These are phyloP conservation scores for honey bee (Apis mellifera) DNA, from an alignment of 1,140 invertebrate genomes.

Conservation along the genomic window DNA sequence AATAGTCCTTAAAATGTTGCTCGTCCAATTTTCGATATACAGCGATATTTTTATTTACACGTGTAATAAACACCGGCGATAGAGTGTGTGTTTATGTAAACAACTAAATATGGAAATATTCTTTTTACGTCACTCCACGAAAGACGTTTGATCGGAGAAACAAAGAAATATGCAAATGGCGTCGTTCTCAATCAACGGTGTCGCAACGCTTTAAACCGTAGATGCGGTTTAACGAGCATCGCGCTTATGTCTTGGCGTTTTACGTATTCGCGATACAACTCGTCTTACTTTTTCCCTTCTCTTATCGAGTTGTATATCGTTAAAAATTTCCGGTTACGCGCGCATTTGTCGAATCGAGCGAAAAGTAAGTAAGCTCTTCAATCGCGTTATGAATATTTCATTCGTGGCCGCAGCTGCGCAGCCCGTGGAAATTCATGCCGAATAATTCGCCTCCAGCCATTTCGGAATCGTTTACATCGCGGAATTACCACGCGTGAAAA, in stretches of 20 bases:
- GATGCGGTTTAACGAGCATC: constrained; percentile 12
- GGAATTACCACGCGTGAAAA: constrained; percentile 9
- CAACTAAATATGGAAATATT: too few species aligned
- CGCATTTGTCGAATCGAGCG: constrained; percentile 31
- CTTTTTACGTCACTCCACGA: not conserved
- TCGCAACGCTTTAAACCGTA: not conserved
- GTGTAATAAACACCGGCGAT: too few species aligned
- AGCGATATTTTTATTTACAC: too few species aligned
- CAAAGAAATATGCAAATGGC: constrained; percentile 27
- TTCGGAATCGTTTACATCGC: constrained; percentile 20
- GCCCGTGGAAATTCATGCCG: constrained; percentile 32
- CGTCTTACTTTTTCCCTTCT: not conserved
- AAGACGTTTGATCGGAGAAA: constrained; percentile 2
- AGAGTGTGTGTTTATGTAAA: too few species aligned
- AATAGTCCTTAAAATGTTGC: too few species aligned
- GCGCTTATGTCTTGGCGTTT: not conserved
- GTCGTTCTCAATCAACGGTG: not conserved
- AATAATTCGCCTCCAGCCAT: constrained; percentile 15
- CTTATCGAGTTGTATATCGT: constrained; percentile 8
- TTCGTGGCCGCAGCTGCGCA: constrained; percentile 16
- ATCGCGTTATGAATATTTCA: constrained; percentile 52
- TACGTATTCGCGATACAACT: constrained; percentile 13
- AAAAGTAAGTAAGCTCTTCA: constrained; percentile 44
- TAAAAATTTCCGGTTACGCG: constrained; percentile 23
- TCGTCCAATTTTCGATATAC: too few species aligned